Percentiles rank a stretch among this genome's conserved stretches.
Conservation (phyloP, 1,140 invertebrate genomes). For the Choristoneura fumiferana region DNA sequence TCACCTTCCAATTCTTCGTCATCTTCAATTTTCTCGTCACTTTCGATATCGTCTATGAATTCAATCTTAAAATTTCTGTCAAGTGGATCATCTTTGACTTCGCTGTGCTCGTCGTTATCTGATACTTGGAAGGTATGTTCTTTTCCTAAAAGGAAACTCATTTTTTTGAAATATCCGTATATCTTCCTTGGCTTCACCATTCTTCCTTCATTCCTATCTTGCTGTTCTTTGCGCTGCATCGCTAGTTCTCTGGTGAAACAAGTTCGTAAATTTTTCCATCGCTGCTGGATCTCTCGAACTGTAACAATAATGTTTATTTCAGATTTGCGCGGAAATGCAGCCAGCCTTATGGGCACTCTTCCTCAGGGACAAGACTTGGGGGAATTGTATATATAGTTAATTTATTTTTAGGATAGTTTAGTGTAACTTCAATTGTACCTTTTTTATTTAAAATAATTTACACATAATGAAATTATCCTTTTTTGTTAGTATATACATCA, state of each 20-base stretch:
- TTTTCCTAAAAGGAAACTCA: conserved; percentile 32
- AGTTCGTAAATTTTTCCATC: conserved; percentile 31
- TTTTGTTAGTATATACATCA: no score
- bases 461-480: no score
- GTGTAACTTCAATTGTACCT: no score
- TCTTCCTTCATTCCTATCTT: conserved; percentile 20
- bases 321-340: no score
- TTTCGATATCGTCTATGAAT: conserved; percentile 20
- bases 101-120: conserved; percentile 24
- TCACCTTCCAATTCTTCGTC: conserved; percentile 15
- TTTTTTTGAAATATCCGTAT: conserved; percentile 36
- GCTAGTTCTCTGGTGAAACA: conserved; percentile 46
- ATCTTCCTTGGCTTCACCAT: conserved; percentile 31
- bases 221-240: conserved; percentile 34
- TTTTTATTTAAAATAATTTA: no score
- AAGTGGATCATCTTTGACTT: conserved; percentile 25
- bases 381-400: no score
- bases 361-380: no score
- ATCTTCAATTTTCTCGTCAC: not conserved
- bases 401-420: no score
- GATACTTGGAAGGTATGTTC: conserved; percentile 18
- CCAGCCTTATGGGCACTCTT: no score
- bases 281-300: conserved; percentile 42
- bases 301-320: conserved; percentile 16
- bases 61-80: conserved; percentile 19